Percentiles rank a stretch among this genome's conserved stretches.
Evolutionary conservation across 2,113 vertebrate genomes (phyloP).

Genomic region (Ginglymostoma cirratum): DNA sequence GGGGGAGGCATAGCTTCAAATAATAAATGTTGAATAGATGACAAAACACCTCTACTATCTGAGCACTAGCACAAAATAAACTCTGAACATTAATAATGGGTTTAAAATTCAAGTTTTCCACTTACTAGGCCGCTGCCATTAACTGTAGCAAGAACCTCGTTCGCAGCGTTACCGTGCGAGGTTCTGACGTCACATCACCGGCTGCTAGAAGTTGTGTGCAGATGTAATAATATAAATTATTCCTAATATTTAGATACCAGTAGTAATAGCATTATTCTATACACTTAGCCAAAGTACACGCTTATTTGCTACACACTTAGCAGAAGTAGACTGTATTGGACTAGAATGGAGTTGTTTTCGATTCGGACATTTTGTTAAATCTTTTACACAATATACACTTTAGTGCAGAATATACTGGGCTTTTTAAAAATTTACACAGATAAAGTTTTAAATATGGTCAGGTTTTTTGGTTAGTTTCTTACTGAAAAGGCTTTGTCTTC

Average conservation of each 20-base stretch:
- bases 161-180: conserved; percentile 19
- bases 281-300: conserved; percentile 8
- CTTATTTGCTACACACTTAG: conserved; percentile 26
- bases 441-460: no score
- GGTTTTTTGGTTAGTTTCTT: conserved; percentile 42
- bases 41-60: not conserved
- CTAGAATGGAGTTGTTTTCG: not conserved
- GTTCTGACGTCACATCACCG: conserved; percentile 27
- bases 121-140: conserved; percentile 25
- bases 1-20: not conserved
- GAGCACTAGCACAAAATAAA: not conserved
- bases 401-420: not conserved
- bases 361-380: not conserved
- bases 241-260: not conserved
- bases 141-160: conserved; percentile 29
- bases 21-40: conserved; percentile 8
- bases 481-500: conserved; percentile 67
- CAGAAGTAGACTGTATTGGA: not conserved
- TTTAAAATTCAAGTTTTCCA: conserved; percentile 29
- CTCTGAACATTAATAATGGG: conserved; percentile 19
- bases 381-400: not conserved
- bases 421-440: not conserved
- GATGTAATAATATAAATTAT: conserved; percentile 29
- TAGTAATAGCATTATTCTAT: conserved; percentile 26
- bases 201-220: conserved; percentile 1